A percentile compares a stretch with the other conserved stretches of the same genome.
These are phyloP conservation scores for Apamea crenata DNA, from an alignment of 2,888 invertebrate genomes.

Conservation along the genomic window DNA sequence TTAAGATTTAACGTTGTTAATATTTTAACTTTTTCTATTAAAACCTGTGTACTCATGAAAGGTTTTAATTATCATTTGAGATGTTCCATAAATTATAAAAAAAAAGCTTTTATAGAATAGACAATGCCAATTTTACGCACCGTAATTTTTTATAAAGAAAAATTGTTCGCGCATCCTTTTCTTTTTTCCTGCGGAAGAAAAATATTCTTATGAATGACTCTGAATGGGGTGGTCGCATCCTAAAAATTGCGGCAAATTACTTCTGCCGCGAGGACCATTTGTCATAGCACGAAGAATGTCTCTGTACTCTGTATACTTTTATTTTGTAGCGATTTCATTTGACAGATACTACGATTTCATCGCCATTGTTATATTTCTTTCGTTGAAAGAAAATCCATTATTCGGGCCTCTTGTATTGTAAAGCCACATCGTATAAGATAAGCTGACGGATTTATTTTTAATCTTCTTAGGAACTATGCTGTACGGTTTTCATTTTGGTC, in stretches of 20 bases:
- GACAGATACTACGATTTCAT: constrained; percentile 77
- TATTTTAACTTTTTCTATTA: neutral
- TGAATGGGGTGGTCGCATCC: constrained; percentile 61
- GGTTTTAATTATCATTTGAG: neutral
- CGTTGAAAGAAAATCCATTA: constrained; percentile 62
- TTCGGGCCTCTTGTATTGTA: constrained; percentile 66
- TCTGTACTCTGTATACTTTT: constrained; percentile 66
- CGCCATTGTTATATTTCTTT: constrained; percentile 77
- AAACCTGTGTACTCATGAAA: too few species aligned
- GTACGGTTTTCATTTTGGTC: neutral
- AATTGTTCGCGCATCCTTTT: constrained; percentile 11
- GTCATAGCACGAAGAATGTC: constrained; percentile 74
- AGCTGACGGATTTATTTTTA: constrained; percentile 60
- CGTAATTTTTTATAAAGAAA: constrained; percentile 28
- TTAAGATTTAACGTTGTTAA: neutral
- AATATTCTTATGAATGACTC: constrained; percentile 42
- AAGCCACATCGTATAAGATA: constrained; percentile 58
- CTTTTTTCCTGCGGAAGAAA: constrained; percentile 37
- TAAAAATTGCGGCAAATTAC: constrained; percentile 77
- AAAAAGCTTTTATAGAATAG: neutral
- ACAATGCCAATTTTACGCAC: constrained; percentile 9
- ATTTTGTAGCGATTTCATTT: constrained; percentile 78
- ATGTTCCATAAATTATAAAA: neutral
- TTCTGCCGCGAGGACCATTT: constrained; percentile 74
- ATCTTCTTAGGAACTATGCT: constrained; percentile 48